phyloP scores from a whole-genome alignment of 2,888 invertebrate genomes.

The Aricia artaxerxes region DNA sequence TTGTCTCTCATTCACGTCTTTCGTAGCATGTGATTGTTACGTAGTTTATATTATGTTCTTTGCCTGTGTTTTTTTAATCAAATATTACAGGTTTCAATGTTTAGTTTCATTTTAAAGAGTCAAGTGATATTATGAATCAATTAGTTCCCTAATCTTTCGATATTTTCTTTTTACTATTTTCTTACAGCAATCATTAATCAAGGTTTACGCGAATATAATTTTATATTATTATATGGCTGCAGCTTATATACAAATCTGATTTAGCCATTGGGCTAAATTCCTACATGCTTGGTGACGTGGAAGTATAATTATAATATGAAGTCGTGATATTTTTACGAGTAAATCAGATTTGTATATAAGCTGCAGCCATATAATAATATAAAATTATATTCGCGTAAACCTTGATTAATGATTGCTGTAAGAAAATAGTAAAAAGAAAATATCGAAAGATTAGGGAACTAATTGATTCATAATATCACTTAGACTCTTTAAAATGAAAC shows the following conservation, averaged over 20 bases:
- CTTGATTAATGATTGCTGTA: neutral
- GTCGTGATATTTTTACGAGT: neutral
- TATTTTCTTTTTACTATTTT: neutral
- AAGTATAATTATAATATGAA: too few relatives aligned
- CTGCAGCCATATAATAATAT: neutral
- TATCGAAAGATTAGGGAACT: neutral
- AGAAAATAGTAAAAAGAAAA: neutral
- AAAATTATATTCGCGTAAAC: neutral
- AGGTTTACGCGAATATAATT: neutral
- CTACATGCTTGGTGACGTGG: neutral
- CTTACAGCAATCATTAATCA: neutral
- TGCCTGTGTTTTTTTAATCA: too few relatives aligned
- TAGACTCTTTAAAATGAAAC: neutral
- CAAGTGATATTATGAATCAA: neutral
- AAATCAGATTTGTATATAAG: slow-evolving; percentile 4
- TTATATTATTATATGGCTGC: neutral
- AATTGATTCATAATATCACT: neutral
- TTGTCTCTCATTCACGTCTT: too few relatives aligned
- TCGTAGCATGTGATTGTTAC: too few relatives aligned
- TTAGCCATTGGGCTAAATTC: neutral
- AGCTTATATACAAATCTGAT: slow-evolving; percentile 3
- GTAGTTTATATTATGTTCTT: too few relatives aligned
- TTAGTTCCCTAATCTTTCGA: neutral
- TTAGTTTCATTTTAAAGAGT: neutral
- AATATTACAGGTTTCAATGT: too few relatives aligned